Percentiles rank a stretch among this genome's conserved stretches.
Conservation (phyloP, 2,888 invertebrate genomes). For the Sinelater perroti region DNA sequence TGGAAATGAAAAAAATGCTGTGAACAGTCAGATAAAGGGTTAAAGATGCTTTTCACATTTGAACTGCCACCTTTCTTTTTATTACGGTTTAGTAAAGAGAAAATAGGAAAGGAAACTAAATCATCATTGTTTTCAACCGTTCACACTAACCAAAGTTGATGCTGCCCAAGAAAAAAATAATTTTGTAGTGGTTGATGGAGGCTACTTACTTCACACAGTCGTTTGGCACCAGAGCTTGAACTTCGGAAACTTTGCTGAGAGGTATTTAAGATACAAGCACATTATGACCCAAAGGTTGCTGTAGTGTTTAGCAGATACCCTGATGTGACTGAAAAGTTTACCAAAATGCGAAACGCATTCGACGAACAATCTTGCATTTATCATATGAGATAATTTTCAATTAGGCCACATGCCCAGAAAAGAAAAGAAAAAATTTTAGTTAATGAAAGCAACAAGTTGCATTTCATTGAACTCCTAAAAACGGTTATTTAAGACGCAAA, state of each 20-base stretch:
- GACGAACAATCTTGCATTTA: background rate
- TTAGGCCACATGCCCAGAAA: background rate
- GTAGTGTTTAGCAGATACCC: no score
- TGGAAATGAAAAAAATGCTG: no score
- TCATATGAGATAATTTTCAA: background rate
- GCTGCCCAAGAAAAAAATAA: background rate
- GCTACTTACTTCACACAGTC: background rate
- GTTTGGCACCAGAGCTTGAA: background rate
- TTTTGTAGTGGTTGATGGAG: background rate
- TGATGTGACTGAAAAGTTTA: background rate
- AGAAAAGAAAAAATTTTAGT: background rate
- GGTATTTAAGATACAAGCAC: background rate
- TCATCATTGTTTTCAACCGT: no score
- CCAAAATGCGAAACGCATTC: no score
- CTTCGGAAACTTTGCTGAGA: background rate
- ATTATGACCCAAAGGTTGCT: no score
- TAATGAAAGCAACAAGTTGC: no score
- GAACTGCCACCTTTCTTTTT: background rate
- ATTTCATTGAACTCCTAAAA: background rate
- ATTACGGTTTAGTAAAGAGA: background rate
- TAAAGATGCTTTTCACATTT: background rate
- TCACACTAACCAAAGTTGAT: background rate
- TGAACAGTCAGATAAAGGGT: background rate
- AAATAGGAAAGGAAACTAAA: background rate
- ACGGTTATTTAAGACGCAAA: background rate